Evolutionary conservation across 2,797 vertebrate genomes (phyloP), one percentile per base, ranked within the genome.

Genomic region (Crenuchus spilurus): DNA sequence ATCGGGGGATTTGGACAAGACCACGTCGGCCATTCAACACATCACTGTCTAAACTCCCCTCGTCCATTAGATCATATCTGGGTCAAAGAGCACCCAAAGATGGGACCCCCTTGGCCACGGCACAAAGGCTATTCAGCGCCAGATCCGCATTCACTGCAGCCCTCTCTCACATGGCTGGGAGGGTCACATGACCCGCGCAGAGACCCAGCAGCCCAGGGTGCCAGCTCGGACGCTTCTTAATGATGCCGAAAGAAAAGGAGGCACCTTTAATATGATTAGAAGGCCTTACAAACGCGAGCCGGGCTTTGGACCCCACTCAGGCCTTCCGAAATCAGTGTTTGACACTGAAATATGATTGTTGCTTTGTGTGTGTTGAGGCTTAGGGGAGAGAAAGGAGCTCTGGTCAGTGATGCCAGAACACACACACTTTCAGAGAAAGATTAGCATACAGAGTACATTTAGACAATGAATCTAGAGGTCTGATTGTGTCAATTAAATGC

Each of bases 11-110:
- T 84, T 84, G 73, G 72, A 57, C 80, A 81, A 80, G 64, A 79
- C 54, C 64, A 74, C 68, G 69, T 69, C 57, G 41, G 37, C 74
- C 83, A 88, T 91, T 87, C 86, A 88, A 75, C 72, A 77, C 73
- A 70, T 79, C 81, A 75, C 4, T 74, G 85, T 86, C 86, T 58
- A 82, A 84, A 84, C 82, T 88, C 87, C 84, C 89, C 87, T 89
- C 84, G 85, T 89, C 87, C 84, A 90, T 91, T 88, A 90, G 89
- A 93, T 94, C 91, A 92, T 91, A 92, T 93, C 88, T 92, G 91
- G 92, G 92, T 94, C 91, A 95, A 90, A 94, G 92, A 91, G 93
- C 92, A 93, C 74, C 82, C 81, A 88, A 90, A 80, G 87, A 85
- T 72, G 83, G 85, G 83, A 84, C 80, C 83, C 85, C 82, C 20